These are phyloP conservation scores for Remorina albescens DNA, from an alignment of 2,797 vertebrate genomes.

Conservation along the genomic window DNA sequence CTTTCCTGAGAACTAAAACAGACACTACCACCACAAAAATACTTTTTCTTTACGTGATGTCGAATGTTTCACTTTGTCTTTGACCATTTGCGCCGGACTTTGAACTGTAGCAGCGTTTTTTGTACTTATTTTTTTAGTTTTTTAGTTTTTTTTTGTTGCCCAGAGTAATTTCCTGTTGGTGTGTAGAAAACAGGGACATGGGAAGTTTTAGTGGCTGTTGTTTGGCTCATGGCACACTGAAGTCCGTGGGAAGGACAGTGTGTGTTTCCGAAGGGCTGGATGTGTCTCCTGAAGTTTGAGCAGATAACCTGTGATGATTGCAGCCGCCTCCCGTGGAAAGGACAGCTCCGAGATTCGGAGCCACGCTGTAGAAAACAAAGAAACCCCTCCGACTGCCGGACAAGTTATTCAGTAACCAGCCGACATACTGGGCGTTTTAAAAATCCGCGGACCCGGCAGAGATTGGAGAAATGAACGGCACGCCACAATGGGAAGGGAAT, in stretches of 20 bases:
- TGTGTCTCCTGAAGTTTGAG: conserved; percentile 62
- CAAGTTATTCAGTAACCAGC: conserved; percentile 34
- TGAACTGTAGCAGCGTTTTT: conserved; percentile 15
- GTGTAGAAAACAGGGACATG: conserved; percentile 15
- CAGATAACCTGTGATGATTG: conserved; percentile 58
- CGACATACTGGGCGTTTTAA: neutral
- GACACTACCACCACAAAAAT: neutral
- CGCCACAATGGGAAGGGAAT: conserved; percentile 42
- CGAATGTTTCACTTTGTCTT: neutral
- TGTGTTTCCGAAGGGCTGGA: conserved; percentile 13
- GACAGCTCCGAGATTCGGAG: conserved; percentile 53
- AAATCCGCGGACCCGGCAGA: neutral
- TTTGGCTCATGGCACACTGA: neutral
- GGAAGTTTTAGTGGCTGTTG: conserved; percentile 34
- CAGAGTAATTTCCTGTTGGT: conserved; percentile 64
- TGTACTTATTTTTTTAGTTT: too few relatives aligned
- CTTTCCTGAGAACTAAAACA: conserved; percentile 6
- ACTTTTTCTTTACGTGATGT: rapidly evolving
- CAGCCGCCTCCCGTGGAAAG: conserved; percentile 65
- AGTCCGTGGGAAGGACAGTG: conserved; percentile 20
- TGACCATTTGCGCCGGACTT: neutral
- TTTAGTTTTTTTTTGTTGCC: too few relatives aligned
- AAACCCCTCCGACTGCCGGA: conserved; percentile 46
- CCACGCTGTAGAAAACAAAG: conserved; percentile 73
- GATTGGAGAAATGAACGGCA: conserved; percentile 1